Conservation (phyloP, 1,140 invertebrate species). For the Leguminivora glycinivorella region DNA sequence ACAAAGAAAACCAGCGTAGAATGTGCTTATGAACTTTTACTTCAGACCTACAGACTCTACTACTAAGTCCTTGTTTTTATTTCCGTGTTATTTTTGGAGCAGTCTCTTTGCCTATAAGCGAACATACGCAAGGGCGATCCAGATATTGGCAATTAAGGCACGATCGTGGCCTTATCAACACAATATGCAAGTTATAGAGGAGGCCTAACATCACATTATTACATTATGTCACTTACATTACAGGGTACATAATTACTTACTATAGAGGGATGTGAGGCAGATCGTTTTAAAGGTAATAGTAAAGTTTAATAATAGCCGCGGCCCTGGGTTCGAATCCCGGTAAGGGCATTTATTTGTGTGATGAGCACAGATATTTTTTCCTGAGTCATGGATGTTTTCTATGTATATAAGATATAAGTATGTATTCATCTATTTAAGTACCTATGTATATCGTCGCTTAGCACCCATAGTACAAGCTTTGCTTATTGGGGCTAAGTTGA, state of each 20-base stretch:
- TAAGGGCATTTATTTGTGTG: no score
- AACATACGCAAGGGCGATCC: not conserved
- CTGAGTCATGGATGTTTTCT: no score
- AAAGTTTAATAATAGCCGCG: no score
- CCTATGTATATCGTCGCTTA: no score
- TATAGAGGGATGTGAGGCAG: not conserved
- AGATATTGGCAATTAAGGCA: constrained; percentile 25
- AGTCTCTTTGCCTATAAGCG: constrained; percentile 5
- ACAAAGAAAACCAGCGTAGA: no score
- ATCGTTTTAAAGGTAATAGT: not conserved
- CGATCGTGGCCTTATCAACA: constrained; percentile 23
- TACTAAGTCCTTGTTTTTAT: not conserved
- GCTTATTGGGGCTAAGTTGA: no score
- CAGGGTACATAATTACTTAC: no score
- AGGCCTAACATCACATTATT: constrained; percentile 14
- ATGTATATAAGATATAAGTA: no score
- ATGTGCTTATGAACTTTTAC: not conserved
- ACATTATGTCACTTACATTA: not conserved
- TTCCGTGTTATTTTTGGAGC: not conserved
- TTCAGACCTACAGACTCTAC: not conserved
- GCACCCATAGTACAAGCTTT: no score
- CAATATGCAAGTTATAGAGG: constrained; percentile 21
- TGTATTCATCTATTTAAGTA: no score
- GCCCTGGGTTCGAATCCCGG: no score
- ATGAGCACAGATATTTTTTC: no score